Conservation (phyloP, 2,888 invertebrate genomes). For the Spodoptera littoralis region DNA sequence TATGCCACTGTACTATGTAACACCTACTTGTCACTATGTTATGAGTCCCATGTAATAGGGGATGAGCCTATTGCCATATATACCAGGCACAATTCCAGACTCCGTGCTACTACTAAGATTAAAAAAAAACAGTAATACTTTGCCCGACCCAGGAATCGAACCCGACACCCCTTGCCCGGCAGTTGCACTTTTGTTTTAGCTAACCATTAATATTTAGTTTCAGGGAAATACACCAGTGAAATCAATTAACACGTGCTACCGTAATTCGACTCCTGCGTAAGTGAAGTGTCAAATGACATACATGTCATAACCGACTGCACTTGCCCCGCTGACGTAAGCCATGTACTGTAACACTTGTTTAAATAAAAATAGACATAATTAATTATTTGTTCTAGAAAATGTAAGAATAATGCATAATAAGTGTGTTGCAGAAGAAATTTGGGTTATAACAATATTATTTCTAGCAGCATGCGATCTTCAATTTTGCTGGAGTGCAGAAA, state of each 20-base stretch:
- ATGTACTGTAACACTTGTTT: background rate
- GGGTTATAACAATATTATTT: constrained; percentile 9
- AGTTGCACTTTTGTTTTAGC: no score
- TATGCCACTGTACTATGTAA: no score
- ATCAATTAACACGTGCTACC: constrained; percentile 7
- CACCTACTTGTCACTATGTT: no score
- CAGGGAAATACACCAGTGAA: background rate
- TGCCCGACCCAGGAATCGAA: no score
- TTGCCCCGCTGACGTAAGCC: background rate
- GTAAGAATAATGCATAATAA: background rate
- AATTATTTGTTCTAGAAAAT: background rate
- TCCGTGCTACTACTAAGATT: no score
- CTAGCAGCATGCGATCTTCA: background rate
- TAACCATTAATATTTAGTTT: no score
- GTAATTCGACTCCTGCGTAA: constrained; percentile 18
- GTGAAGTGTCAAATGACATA: constrained; percentile 14
- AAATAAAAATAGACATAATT: constrained; percentile 1
- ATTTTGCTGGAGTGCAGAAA: background rate
- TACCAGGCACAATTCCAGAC: no score
- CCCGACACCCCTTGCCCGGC: no score
- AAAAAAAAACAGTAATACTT: no score
- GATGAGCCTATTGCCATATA: no score
- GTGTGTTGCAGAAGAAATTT: constrained; percentile 6
- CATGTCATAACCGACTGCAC: constrained; percentile 7
- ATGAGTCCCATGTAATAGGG: no score